Evolutionary conservation across 2,113 vertebrate genomes (phyloP).

Genomic region (Phocoena sinus): DNA sequence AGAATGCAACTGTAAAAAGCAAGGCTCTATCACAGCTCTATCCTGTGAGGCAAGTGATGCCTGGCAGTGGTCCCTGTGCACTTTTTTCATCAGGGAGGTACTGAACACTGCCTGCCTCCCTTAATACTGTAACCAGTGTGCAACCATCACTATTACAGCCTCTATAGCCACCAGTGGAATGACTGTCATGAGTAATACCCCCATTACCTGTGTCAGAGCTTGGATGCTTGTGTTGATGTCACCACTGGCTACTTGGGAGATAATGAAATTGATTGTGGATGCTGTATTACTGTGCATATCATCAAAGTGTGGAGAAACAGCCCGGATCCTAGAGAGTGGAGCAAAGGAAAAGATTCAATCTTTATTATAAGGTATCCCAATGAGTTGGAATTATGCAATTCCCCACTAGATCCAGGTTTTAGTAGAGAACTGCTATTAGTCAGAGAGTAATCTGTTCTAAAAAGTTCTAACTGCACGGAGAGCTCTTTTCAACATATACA

Average conservation of each 20-base stretch:
- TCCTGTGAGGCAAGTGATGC: neutral
- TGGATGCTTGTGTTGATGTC: conserved; percentile 97
- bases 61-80: conserved; percentile 74
- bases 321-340: conserved; percentile 84
- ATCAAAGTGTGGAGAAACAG: conserved; percentile 95
- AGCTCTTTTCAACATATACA: neutral
- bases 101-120: conserved; percentile 53
- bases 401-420: neutral
- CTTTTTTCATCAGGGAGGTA: conserved; percentile 66
- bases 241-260: conserved; percentile 97
- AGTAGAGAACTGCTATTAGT: neutral
- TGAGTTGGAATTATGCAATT: neutral
- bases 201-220: conserved; percentile 93
- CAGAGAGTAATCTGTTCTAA: neutral
- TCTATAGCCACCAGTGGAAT: neutral
- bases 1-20: neutral
- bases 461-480: neutral
- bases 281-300: conserved; percentile 97
- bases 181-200: neutral
- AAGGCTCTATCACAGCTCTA: neutral
- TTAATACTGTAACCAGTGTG: conserved; percentile 36
- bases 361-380: neutral
- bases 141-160: conserved; percentile 68
- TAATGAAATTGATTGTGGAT: conserved; percentile 98
- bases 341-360: conserved; percentile 57